Conservation (phyloP, 2,113 vertebrate genomes). For the Pteropus alecto region DNA sequence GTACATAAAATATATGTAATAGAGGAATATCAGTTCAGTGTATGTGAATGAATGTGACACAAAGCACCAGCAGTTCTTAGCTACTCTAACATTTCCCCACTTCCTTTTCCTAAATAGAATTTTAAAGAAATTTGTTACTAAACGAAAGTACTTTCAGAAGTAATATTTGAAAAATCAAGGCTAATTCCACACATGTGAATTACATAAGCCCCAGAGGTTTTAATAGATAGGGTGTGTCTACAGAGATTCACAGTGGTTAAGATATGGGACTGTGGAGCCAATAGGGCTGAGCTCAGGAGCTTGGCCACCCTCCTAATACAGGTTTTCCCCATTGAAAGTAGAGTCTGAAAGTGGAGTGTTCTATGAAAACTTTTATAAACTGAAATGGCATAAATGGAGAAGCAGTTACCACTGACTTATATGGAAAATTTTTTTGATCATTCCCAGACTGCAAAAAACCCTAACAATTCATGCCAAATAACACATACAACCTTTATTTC, state of each 20-base stretch:
- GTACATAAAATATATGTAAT: neutral
- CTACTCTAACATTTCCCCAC: neutral
- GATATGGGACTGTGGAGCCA: neutral
- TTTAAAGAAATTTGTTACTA: conserved; percentile 35
- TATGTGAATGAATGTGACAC: neutral
- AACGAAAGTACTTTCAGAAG: neutral
- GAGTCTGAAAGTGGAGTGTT: neutral
- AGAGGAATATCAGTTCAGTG: neutral
- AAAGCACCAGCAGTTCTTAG: neutral
- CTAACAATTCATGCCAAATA: neutral
- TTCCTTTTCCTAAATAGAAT: neutral
- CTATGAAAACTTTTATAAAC: neutral
- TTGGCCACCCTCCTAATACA: neutral
- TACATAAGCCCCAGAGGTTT: neutral
- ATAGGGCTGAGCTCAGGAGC: neutral
- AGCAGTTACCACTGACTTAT: neutral
- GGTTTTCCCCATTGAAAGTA: neutral
- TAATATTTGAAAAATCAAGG: neutral
- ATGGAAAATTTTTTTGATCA: neutral
- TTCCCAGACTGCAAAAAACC: neutral
- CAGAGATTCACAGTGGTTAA: neutral
- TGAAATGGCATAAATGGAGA: neutral
- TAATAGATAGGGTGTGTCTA: neutral
- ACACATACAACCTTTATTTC: neutral
- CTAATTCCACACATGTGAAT: neutral